Conservation (phyloP, 2,113 vertebrate genomes). For the Neogobius melanostomus region DNA sequence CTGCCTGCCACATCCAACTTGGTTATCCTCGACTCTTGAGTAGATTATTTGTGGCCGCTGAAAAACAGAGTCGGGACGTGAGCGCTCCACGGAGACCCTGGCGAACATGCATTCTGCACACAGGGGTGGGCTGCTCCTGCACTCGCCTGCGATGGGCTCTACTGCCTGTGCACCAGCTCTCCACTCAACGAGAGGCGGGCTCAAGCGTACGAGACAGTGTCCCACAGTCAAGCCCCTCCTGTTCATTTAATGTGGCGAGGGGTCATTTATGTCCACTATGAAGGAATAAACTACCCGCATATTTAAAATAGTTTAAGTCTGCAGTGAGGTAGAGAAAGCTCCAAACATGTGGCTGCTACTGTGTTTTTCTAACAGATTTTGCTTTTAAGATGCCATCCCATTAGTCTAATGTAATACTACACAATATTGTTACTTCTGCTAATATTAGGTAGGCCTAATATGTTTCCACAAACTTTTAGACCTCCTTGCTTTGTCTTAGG, state of each 20-base stretch:
- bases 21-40: conserved; percentile 66
- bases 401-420: no score
- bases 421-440: no score
- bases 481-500: no score
- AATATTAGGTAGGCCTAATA: no score
- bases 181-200: conserved; percentile 66
- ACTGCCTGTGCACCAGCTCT: conserved; percentile 59
- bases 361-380: no score
- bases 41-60: conserved; percentile 62
- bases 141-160: conserved; percentile 66
- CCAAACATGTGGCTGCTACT: neutral
- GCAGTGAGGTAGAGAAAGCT: neutral
- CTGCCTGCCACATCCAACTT: conserved; percentile 71
- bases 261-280: conserved; percentile 13
- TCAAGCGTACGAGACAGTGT: conserved; percentile 60
- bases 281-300: neutral
- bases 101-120: conserved; percentile 76
- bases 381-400: no score
- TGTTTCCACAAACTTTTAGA: no score
- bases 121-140: conserved; percentile 66
- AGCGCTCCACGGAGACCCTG: conserved; percentile 68
- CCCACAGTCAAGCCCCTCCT: conserved; percentile 59
- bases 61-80: conserved; percentile 68
- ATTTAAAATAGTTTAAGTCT: neutral
- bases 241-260: conserved; percentile 21